Evolutionary conservation across 2,888 invertebrate species (phyloP).

Genomic region (Tholera decimalis): DNA sequence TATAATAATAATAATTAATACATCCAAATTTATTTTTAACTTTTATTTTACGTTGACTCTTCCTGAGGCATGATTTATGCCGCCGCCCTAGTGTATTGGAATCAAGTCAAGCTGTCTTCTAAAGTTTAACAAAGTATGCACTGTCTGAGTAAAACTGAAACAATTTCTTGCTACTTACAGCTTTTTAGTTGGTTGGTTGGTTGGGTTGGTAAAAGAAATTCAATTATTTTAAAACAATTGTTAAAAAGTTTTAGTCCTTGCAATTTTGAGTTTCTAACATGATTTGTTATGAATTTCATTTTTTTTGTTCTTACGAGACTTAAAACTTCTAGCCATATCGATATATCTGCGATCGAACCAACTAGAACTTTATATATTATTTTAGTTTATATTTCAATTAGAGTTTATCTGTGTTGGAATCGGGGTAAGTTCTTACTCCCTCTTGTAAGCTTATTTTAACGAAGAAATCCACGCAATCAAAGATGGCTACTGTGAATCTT

Average conservation of each 20-base stretch:
- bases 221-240: neutral
- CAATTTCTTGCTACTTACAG: no score
- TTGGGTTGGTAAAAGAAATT: slow-evolving; percentile 17
- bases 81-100: no score
- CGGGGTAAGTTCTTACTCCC: no score
- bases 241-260: slow-evolving; percentile 15
- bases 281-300: neutral
- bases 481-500: neutral
- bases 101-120: no score
- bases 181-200: slow-evolving; percentile 1
- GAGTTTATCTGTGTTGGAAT: neutral
- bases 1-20: no score
- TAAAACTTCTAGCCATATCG: neutral
- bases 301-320: neutral
- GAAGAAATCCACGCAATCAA: neutral
- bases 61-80: no score
- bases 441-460: no score
- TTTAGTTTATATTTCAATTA: neutral
- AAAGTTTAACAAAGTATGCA: no score
- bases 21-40: no score
- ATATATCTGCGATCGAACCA: no score
- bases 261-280: slow-evolving; percentile 2
- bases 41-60: no score
- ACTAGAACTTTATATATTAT: neutral
- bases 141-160: no score